These are phyloP conservation scores for Mionectes olivaceus DNA, from an alignment of 2,797 vertebrate species.

Conservation along the genomic window DNA sequence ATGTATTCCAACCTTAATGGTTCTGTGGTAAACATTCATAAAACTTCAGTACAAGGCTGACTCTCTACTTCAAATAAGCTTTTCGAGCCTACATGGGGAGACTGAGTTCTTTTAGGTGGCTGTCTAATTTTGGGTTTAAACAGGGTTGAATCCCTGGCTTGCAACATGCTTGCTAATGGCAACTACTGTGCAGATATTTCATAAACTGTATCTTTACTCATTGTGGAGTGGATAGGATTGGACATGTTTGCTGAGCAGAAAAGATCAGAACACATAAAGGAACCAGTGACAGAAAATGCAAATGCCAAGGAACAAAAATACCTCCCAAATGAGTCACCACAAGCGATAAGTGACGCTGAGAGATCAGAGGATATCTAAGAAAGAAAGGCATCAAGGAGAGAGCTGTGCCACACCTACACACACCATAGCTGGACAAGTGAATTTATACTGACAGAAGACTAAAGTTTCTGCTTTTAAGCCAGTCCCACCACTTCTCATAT, in stretches of 20 bases:
- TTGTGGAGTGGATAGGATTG: constrained; percentile 22
- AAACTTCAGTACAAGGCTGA: background rate
- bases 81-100: background rate
- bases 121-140: background rate
- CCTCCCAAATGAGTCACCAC: constrained; percentile 1
- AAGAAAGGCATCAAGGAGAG: background rate
- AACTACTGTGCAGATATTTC: constrained; percentile 1
- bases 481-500: background rate
- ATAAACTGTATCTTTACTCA: background rate
- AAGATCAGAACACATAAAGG: constrained; percentile 53
- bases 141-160: background rate
- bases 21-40: background rate
- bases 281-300: constrained; percentile 32
- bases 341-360: background rate
- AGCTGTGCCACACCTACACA: background rate
- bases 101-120: background rate
- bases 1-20: background rate
- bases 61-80: background rate
- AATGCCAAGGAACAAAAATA: constrained; percentile 58
- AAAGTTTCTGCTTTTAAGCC: background rate
- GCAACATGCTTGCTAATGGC: background rate
- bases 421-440: background rate
- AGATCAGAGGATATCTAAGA: background rate
- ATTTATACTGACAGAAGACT: background rate
- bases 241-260: constrained; percentile 70